Percentiles rank a stretch among this genome's conserved stretches.
Conservation (phyloP, 2,797 vertebrate genomes). For the Brachyalestes nurse region DNA sequence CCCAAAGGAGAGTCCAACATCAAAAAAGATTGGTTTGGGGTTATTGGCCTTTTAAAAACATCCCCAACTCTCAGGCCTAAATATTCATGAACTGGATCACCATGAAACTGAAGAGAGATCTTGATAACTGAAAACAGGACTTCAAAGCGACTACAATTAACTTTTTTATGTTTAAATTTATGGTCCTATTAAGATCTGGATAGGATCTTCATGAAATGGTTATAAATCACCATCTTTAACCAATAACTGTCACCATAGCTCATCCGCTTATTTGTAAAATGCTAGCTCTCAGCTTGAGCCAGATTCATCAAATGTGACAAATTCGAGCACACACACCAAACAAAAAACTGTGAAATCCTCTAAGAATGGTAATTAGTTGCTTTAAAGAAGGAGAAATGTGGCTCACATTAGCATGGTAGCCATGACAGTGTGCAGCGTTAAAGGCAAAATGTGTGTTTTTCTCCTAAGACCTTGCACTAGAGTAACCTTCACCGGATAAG, state of each 20-base stretch:
- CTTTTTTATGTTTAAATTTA: slow-evolving; percentile 14
- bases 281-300: too few species aligned
- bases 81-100: slow-evolving; percentile 38
- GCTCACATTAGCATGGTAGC: background rate
- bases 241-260: background rate
- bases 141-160: slow-evolving; percentile 1
- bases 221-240: slow-evolving; percentile 31
- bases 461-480: background rate
- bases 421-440: background rate
- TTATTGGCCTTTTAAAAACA: background rate
- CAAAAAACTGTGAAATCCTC: slow-evolving; percentile 13
- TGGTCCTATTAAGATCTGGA: background rate
- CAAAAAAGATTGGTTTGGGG: slow-evolving; percentile 8
- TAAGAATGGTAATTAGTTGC: background rate
- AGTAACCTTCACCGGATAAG: background rate
- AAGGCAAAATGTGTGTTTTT: background rate
- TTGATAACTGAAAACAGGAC: slow-evolving; percentile 21
- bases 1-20: slow-evolving; percentile 20
- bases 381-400: background rate
- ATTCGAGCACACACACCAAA: background rate
- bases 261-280: background rate
- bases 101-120: slow-evolving; percentile 20
- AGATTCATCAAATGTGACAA: slow-evolving; percentile 17
- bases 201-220: background rate
- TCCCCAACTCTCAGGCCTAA: slow-evolving; percentile 12